Base-by-base conservation (phyloP, 2,113 vertebrate genomes). In the Onychostoma macrolepis region DNA sequence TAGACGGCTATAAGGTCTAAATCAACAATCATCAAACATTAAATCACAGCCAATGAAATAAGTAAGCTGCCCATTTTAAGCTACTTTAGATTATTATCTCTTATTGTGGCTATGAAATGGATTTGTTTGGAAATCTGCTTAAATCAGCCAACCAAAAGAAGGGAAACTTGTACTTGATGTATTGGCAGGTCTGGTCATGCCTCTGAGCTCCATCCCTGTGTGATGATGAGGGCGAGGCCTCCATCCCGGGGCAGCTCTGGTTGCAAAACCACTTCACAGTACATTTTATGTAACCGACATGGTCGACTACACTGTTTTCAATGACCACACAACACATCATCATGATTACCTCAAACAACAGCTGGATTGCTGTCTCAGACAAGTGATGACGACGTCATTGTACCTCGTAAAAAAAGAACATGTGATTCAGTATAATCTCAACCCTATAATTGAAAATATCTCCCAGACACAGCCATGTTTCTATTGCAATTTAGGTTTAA, bases 141-240 rank as follows among this genome's bases (percentile, higher is more conserved):
- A 45, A 83, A 83, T 69, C 41, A 21, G n/a, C 21, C 80, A 45
- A 33, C 5, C 15, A 12, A 43, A 67, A 67, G 17, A 45, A 33
- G 15, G 5, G 43, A 9, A 50, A 48, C 41, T 69, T 83, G 26
- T 63, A 87, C 90, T 93, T 89, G 43, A 72, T 43, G 79, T 56
- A 89, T 90, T 91, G 80, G 84, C 86, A 92, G 33, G 87, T 30
- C 41, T 80, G 33, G 21, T 78, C 88, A 43, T 86, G 84, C 67
- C 85, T 65, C 58, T 7, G 48, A 77, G 69, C 85, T 72, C 53
- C 71, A 72, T 30, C 58, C 24, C 0, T 74, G 17, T 10, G 17
- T 85, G 26, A 15, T 33, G 26, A 50, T 48, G 41, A 69, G 41
- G 38, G 26, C 2, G 17, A 67, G 38, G 26, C 36, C 24, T 65